Evolutionary conservation across 2,888 invertebrate genomes (phyloP).

Genomic region (Iphiclides podalirius): DNA sequence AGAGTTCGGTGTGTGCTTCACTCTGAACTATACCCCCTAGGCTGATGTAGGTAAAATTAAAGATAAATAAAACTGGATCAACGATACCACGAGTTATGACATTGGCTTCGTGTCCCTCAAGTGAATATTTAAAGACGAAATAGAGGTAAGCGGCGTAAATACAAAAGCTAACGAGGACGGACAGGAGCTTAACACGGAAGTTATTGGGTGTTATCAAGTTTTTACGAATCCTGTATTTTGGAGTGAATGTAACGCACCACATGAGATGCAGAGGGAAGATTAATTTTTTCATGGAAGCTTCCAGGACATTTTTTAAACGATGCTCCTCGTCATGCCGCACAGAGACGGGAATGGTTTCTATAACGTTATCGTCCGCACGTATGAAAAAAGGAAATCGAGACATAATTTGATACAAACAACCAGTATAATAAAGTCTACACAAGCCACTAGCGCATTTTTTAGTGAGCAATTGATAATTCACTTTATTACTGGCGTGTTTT

Average conservation of each 20-base stretch:
- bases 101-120: not conserved
- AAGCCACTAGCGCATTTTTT: too few relatives aligned
- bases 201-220: not conserved
- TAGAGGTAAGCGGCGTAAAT: not conserved
- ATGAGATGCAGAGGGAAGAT: not conserved
- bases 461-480: too few relatives aligned
- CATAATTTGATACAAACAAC: too few relatives aligned
- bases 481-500: too few relatives aligned
- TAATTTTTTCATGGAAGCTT: not conserved
- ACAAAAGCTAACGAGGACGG: not conserved
- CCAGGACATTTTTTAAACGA: not conserved
- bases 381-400: too few relatives aligned
- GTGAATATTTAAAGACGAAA: not conserved
- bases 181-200: not conserved
- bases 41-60: not conserved
- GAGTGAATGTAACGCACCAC: not conserved
- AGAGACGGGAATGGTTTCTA: too few relatives aligned
- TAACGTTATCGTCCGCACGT: too few relatives aligned
- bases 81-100: not conserved
- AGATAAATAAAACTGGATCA: not conserved
- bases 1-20: not conserved
- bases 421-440: too few relatives aligned
- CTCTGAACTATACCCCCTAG: not conserved
- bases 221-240: not conserved
- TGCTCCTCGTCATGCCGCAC: too few relatives aligned